Conservation (phyloP, 1,140 invertebrate genomes). For the Piezodorus guildinii region DNA sequence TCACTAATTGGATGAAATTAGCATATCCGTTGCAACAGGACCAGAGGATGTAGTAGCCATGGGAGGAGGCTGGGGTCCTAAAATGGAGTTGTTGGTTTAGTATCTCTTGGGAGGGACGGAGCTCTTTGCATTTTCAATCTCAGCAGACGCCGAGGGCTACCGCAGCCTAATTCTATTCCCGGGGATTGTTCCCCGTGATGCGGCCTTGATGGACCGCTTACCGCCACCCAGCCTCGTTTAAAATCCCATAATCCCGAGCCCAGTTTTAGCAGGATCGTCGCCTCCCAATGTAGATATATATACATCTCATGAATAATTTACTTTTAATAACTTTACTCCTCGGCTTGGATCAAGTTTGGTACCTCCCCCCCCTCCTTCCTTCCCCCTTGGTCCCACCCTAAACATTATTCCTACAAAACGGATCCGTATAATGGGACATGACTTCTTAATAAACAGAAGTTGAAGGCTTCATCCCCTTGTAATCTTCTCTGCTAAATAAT, state of each 20-base stretch:
- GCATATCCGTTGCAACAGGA: no score
- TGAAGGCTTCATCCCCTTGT: no score
- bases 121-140: constrained; percentile 6
- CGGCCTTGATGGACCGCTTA: neutral
- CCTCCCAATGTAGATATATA: neutral
- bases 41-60: no score
- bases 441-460: no score
- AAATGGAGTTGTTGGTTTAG: neutral
- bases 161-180: neutral
- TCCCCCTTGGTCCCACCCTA: no score
- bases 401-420: no score
- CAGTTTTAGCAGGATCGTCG: neutral
- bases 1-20: no score
- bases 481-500: no score
- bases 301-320: neutral
- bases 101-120: neutral
- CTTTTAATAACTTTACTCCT: neutral
- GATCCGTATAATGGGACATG: no score
- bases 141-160: constrained; percentile 5
- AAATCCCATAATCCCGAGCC: constrained; percentile 1
- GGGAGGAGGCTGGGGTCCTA: neutral
- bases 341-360: no score
- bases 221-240: neutral
- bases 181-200: neutral
- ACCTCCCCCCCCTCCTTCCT: no score